phyloP scores from a whole-genome alignment of 2,888 invertebrate genomes.

The Ochlodes sylvanus region DNA sequence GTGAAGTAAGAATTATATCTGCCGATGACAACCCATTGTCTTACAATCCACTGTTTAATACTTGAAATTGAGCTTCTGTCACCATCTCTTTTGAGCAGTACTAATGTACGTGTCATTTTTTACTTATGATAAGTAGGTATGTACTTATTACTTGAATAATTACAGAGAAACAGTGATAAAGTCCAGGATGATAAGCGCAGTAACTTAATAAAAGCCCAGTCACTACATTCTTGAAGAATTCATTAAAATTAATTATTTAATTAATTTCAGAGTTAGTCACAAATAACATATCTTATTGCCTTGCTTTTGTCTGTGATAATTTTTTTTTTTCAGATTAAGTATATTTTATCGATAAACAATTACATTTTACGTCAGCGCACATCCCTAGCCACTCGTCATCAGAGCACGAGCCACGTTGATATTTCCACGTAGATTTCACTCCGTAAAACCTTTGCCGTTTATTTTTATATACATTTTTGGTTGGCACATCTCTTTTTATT shows the following conservation, averaged over 20 bases:
- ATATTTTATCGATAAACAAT: slow-evolving; percentile 51
- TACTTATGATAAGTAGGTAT: no score
- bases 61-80: slow-evolving; percentile 17
- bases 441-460: slow-evolving; percentile 80
- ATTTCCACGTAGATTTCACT: slow-evolving; percentile 84
- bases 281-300: no score
- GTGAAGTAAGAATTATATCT: slow-evolving; percentile 73
- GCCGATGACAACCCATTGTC: slow-evolving; percentile 65
- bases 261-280: no score
- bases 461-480: slow-evolving; percentile 80
- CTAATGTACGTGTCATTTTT: no score
- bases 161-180: no score
- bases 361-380: slow-evolving; percentile 41
- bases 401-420: slow-evolving; percentile 79
- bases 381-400: slow-evolving; percentile 79
- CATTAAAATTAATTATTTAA: no score
- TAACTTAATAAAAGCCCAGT: no score
- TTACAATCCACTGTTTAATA: slow-evolving; percentile 36
- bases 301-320: no score
- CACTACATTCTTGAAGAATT: no score
- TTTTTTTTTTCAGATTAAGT: no score
- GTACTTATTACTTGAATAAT: no score
- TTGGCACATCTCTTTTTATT: slow-evolving; percentile 75
- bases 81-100: not conserved
- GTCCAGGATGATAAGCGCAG: no score